Base-by-base conservation (phyloP, 2,888 invertebrate genomes). In the Megamerina dolium region DNA sequence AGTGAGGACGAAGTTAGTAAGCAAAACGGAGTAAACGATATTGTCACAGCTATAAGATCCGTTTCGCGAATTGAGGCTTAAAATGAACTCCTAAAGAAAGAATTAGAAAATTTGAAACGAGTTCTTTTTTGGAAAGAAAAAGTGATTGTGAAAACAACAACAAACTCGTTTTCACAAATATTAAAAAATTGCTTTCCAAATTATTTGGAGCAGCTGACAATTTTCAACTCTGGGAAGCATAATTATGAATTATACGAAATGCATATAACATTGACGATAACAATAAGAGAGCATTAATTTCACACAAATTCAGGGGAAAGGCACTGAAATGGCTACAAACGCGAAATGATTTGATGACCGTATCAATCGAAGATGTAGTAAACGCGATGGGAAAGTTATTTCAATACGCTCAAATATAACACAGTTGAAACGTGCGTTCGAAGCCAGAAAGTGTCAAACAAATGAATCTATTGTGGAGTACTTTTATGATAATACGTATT, bases 391-490 rank as follows among this genome's bases (percentile, higher is more conserved):
- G 31, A 30, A 14, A 12, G 2, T n/a, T 37, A 12, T 39, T 39
- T 10, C 23, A 39, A 20, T 16, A 39, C 19, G 23, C 19, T 13
- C 31, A 6, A 39, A 26, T 17, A 39, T 21, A 17, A 10, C 23
- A 16, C 17, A 2, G 23, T 14, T 39, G 16, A 18, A 21, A 16
- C 13, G 23, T 16, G 23, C 31, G 16, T 21, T 39, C 12, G 39
- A 39, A 16, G 32, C 39, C 12, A 32, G 31, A 23, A 31, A 20
- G 3, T 39, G 39, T 21, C 10, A 21, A 12, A 18, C 31, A 12
- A 13, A n/a, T 16, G 39, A 39, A 21, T 16, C 21, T 12, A 32
- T 32, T 17, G 12, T 16, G 23, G 21, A 16, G 10, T 39, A 39
- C 17, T 39, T 39, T n/a, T n/a, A n/a, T n/a, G n/a, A n/a, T n/a